Conservation (phyloP, 2,888 invertebrate genomes). For the Clunio marinus region DNA sequence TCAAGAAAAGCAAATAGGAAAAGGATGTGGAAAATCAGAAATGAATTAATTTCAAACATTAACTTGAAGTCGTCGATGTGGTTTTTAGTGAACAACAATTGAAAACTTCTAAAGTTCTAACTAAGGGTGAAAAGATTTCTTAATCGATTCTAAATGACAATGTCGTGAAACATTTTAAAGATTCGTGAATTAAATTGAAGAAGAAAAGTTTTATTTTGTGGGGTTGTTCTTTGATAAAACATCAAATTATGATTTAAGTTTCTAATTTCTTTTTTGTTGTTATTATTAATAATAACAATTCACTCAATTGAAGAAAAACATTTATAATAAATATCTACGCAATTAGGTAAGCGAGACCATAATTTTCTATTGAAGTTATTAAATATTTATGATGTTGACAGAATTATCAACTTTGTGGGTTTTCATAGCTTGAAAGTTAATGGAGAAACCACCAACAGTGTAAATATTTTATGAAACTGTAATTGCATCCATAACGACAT, state of each 20-base stretch:
- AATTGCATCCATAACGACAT: conserved; percentile 7
- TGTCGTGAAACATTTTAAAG: conserved; percentile 2
- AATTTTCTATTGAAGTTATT: conserved; percentile 18
- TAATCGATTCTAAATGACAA: conserved; percentile 38
- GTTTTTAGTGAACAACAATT: conserved; percentile 24
- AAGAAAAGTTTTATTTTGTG: conserved; percentile 28
- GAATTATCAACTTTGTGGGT: conserved; percentile 38
- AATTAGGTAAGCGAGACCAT: conserved; percentile 20
- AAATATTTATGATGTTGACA: conserved; percentile 37
- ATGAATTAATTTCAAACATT: conserved; percentile 31
- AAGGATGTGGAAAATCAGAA: conserved; percentile 37
- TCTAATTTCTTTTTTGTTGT: too few species aligned
- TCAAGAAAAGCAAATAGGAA: too few species aligned
- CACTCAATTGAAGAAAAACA: too few species aligned
- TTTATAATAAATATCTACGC: background rate
- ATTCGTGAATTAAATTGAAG: background rate
- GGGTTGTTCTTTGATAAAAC: too few species aligned
- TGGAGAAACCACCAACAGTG: background rate
- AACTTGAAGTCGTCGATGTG: conserved; percentile 29
- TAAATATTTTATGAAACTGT: background rate
- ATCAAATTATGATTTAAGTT: too few species aligned
- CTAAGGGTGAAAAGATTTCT: conserved; percentile 9
- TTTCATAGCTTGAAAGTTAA: background rate
- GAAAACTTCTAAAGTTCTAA: too few species aligned
- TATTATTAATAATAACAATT: too few species aligned